Evolutionary conservation across 1,140 invertebrate genomes (phyloP).

Genomic region (Oncopodura yosiiana): DNA sequence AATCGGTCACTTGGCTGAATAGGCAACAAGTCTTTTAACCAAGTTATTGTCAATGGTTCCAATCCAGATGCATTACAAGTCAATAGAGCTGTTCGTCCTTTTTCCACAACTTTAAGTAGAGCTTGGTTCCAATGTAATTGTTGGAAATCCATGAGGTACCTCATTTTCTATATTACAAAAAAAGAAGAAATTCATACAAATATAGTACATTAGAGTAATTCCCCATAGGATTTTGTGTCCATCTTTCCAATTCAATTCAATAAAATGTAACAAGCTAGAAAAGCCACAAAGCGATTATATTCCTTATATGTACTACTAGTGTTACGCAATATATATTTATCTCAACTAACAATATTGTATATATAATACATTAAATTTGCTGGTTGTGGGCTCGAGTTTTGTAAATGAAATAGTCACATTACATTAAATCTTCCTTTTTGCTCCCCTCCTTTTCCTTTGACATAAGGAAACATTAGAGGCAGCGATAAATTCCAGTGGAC

Average conservation of each 20-base stretch:
- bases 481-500: constrained; percentile 1
- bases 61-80: constrained; percentile 76
- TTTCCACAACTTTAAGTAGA: constrained; percentile 83
- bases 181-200: neutral
- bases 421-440: constrained; percentile 7
- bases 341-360: too few relatives aligned
- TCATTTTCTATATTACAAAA: constrained; percentile 23
- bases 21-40: constrained; percentile 84
- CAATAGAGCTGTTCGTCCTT: constrained; percentile 79
- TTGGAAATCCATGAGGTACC: constrained; percentile 78
- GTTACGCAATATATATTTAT: too few relatives aligned
- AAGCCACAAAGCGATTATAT: too few relatives aligned
- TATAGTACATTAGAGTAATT: too few relatives aligned
- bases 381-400: too few relatives aligned
- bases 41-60: constrained; percentile 74
- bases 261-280: too few relatives aligned
- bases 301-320: too few relatives aligned
- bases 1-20: constrained; percentile 42
- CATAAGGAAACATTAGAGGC: neutral
- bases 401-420: constrained; percentile 3
- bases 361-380: too few relatives aligned
- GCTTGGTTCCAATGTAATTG: constrained; percentile 70
- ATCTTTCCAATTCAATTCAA: too few relatives aligned
- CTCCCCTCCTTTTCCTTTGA: constrained; percentile 4
- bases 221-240: too few relatives aligned